A percentile compares a stretch with the other conserved stretches of the same genome.
Conservation (phyloP, 2,797 vertebrate species). For the Epinephelus awoara region DNA sequence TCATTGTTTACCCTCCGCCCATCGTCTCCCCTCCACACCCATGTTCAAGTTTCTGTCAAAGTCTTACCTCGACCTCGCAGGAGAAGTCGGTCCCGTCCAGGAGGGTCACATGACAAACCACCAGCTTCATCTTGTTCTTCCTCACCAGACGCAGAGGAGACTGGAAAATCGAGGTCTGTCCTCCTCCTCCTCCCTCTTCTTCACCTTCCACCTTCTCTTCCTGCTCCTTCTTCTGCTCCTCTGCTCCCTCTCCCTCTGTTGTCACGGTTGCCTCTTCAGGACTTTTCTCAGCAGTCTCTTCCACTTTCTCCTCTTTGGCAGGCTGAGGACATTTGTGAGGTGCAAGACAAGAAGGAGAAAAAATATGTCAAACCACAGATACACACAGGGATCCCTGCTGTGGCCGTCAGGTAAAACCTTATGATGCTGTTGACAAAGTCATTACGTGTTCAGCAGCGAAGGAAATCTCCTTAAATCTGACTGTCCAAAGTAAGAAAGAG, state of each 20-base stretch:
- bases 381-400: background rate
- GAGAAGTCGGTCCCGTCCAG: slow-evolving; percentile 92
- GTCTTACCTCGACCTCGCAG: slow-evolving; percentile 95
- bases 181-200: slow-evolving; percentile 62
- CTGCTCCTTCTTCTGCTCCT: slow-evolving; percentile 53
- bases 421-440: background rate
- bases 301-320: slow-evolving; percentile 83
- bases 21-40: too few species aligned
- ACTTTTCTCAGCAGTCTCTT: slow-evolving; percentile 74
- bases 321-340: slow-evolving; percentile 77
- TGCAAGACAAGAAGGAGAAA: background rate
- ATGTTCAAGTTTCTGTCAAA: background rate
- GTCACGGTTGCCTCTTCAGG: slow-evolving; percentile 71
- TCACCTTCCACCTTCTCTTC: slow-evolving; percentile 63
- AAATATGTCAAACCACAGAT: background rate
- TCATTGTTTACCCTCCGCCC: too few species aligned
- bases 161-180: slow-evolving; percentile 84
- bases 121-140: slow-evolving; percentile 91
- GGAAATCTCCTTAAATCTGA: slow-evolving; percentile 7
- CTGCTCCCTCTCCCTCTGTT: slow-evolving; percentile 52
- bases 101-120: slow-evolving; percentile 91
- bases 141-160: slow-evolving; percentile 88
- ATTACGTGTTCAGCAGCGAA: background rate
- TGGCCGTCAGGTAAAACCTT: background rate
- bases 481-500: background rate